A percentile compares a stretch with the other conserved stretches of the same genome.
phyloP scores from a whole-genome alignment of 37 sponge, comb jelly and placozoan genomes.

The Halichondria panicea region DNA sequence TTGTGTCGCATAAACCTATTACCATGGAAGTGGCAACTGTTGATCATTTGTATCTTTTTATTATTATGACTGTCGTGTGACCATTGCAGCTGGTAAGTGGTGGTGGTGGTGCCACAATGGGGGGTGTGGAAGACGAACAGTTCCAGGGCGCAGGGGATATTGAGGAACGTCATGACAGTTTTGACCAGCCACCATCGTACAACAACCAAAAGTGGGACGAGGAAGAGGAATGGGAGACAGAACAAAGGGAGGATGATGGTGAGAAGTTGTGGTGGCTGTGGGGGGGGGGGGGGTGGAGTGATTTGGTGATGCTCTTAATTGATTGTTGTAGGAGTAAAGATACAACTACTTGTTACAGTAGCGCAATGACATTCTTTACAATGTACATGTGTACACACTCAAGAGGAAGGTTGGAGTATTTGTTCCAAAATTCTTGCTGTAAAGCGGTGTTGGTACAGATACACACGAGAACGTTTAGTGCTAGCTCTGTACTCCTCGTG shows the following conservation, averaged over 20 bases:
- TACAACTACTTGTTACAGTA: no score
- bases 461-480: no score
- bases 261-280: not conserved
- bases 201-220: conserved; percentile 21
- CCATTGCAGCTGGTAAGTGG: not conserved
- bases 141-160: not conserved
- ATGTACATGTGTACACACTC: no score
- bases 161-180: not conserved
- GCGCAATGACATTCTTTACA: no score
- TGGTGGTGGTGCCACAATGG: not conserved
- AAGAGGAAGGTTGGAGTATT: no score
- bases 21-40: not conserved
- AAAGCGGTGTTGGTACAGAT: no score
- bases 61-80: not conserved
- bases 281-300: no score
- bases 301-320: no score
- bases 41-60: not conserved
- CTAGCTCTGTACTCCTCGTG: no score
- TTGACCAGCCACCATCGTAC: not conserved
- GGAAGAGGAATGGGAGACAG: conserved; percentile 48
- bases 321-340: no score
- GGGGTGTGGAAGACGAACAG: conserved; percentile 9
- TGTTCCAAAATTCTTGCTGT: no score
- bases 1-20: not conserved
- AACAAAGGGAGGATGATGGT: conserved; percentile 7